Conservation (phyloP, 2,113 vertebrate genomes). For the Sebastes schlegelii region DNA sequence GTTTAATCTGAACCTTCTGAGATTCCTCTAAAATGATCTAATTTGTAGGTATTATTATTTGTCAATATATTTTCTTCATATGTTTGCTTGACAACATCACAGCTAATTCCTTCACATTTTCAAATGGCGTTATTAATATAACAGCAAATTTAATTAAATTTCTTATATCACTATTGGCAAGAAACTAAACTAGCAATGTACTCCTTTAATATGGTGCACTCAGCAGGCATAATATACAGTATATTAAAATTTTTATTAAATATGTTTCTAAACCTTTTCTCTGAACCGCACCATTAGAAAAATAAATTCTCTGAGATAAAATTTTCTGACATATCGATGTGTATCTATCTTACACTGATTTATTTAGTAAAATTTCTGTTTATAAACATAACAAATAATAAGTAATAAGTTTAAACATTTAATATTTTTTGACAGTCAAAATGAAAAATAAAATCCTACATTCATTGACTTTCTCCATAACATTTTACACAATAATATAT, state of each 20-base stretch:
- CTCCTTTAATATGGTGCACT: neutral
- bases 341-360: neutral
- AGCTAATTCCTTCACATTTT: neutral
- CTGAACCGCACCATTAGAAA: neutral
- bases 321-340: neutral
- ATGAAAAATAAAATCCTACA: neutral
- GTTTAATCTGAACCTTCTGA: neutral
- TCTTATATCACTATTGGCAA: neutral
- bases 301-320: neutral
- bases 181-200: neutral
- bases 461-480: neutral
- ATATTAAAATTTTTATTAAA: neutral
- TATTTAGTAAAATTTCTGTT: neutral
- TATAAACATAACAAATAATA: neutral
- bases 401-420: neutral
- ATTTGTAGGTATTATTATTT: neutral
- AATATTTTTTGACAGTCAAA: neutral
- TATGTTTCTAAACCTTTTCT: neutral
- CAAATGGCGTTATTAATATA: neutral
- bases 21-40: neutral
- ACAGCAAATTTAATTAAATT: neutral
- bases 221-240: neutral
- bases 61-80: neutral
- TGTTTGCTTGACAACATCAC: neutral
- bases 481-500: neutral